Percentiles rank a stretch among this genome's conserved stretches.
Conservation (phyloP, 2,888 invertebrate genomes). For the Coenonympha glycerion region DNA sequence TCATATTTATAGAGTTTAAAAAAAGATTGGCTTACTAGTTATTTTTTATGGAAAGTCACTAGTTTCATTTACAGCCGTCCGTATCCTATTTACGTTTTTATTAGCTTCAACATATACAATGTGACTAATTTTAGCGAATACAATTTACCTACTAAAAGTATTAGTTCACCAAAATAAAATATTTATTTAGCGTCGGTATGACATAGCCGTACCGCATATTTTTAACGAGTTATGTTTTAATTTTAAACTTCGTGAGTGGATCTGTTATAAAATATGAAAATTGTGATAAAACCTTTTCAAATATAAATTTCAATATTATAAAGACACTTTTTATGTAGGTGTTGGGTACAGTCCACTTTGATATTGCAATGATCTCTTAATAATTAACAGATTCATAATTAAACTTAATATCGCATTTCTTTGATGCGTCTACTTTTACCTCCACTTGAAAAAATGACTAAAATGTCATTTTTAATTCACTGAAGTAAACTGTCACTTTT, state of each 20-base stretch:
- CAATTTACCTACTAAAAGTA: slow-evolving; percentile 55
- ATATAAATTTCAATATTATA: slow-evolving; percentile 9
- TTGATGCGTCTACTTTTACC: background rate
- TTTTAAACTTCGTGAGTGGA: slow-evolving; percentile 40
- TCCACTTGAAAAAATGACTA: slow-evolving; percentile 10
- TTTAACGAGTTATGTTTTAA: slow-evolving; percentile 31
- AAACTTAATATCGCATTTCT: background rate
- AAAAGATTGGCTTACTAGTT: slow-evolving; percentile 1
- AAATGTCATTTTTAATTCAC: too few relatives aligned
- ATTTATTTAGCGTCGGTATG: slow-evolving; percentile 44
- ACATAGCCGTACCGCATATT: background rate
- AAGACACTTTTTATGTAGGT: background rate
- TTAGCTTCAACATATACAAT: slow-evolving; percentile 22
- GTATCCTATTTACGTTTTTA: slow-evolving; percentile 23
- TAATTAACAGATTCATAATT: slow-evolving; percentile 8
- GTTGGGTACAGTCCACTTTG: slow-evolving; percentile 2
- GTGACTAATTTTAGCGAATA: slow-evolving; percentile 47
- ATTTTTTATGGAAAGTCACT: background rate
- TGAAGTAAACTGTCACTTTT: too few relatives aligned
- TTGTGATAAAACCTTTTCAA: slow-evolving; percentile 38
- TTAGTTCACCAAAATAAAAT: slow-evolving; percentile 70
- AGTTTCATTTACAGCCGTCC: slow-evolving; percentile 25
- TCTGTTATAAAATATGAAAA: slow-evolving; percentile 35
- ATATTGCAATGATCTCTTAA: slow-evolving; percentile 24
- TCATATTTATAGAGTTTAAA: background rate